phyloP scores from a whole-genome alignment of 2,113 vertebrate genomes.

The Nothobranchius furzeri region DNA sequence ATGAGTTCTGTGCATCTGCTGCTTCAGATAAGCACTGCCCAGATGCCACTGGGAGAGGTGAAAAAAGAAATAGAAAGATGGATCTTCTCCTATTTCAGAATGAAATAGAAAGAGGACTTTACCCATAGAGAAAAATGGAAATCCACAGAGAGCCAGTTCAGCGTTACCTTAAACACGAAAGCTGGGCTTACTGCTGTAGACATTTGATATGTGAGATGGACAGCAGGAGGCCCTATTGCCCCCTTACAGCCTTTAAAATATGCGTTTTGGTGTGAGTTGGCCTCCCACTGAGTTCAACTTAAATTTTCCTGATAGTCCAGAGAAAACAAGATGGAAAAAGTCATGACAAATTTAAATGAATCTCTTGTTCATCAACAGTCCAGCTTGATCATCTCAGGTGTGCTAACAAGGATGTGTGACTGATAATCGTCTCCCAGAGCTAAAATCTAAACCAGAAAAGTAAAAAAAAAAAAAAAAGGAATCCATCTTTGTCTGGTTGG shows the following conservation, averaged over 20 bases:
- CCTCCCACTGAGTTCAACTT: slow-evolving; percentile 32
- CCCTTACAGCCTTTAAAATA: slow-evolving; percentile 36
- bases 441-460: slow-evolving; percentile 51
- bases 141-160: slow-evolving; percentile 41
- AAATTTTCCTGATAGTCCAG: neutral
- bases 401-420: slow-evolving; percentile 22
- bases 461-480: slow-evolving; percentile 14
- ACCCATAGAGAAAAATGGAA: slow-evolving; percentile 65
- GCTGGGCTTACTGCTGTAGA: slow-evolving; percentile 38
- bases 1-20: slow-evolving; percentile 77
- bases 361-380: slow-evolving; percentile 30
- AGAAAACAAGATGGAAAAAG: slow-evolving; percentile 18
- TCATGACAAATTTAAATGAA: slow-evolving; percentile 17
- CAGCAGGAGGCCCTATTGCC: slow-evolving; percentile 7
- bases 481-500: slow-evolving; percentile 61
- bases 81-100: slow-evolving; percentile 53
- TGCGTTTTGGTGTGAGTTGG: slow-evolving; percentile 25
- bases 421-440: slow-evolving; percentile 11
- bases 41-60: slow-evolving; percentile 62
- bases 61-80: slow-evolving; percentile 37
- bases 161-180: slow-evolving; percentile 7
- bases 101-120: slow-evolving; percentile 52
- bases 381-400: slow-evolving; percentile 30
- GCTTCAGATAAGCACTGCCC: slow-evolving; percentile 77
- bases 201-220: slow-evolving; percentile 33